Percentiles rank a stretch among this genome's conserved stretches.
phyloP scores from a whole-genome alignment of 2,797 vertebrate species.

The Otolemur crassicaudatus region DNA sequence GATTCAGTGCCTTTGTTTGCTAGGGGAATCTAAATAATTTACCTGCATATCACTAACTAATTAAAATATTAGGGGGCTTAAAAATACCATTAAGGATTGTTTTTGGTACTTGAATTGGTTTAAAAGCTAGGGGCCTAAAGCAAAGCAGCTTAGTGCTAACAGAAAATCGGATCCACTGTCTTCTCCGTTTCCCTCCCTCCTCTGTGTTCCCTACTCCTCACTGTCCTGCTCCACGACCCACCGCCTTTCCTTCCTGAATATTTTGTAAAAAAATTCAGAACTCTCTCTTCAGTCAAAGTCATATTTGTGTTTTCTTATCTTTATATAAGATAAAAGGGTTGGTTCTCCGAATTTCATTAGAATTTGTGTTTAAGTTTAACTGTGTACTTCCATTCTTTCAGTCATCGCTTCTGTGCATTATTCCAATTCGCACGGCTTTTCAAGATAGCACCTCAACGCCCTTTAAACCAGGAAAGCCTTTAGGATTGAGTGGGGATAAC shows the following conservation, averaged over 20 bases:
- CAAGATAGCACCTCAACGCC: background rate
- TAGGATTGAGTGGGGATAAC: background rate
- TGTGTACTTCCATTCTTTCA: background rate
- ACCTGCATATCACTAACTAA: conserved; percentile 4
- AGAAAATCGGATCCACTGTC: background rate
- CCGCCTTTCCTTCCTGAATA: background rate
- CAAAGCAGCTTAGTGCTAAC: background rate
- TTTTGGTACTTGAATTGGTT: conserved; percentile 32
- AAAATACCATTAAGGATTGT: background rate
- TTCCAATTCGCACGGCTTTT: background rate
- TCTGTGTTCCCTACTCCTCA: background rate
- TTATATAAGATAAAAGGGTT: background rate
- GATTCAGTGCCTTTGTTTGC: background rate
- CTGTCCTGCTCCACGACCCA: background rate
- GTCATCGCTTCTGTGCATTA: background rate
- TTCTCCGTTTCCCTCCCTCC: background rate
- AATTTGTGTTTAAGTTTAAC: background rate
- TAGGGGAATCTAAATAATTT: background rate
- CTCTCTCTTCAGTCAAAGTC: background rate
- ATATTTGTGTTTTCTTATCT: background rate
- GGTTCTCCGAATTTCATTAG: background rate
- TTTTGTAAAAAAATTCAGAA: conserved; percentile 27
- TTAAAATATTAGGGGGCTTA: background rate
- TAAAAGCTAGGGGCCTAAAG: background rate
- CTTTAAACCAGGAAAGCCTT: background rate